A percentile compares a stretch with the other conserved stretches of the same genome.
phyloP scores from a whole-genome alignment of 2,113 vertebrate species.

The Monopterus albus region DNA sequence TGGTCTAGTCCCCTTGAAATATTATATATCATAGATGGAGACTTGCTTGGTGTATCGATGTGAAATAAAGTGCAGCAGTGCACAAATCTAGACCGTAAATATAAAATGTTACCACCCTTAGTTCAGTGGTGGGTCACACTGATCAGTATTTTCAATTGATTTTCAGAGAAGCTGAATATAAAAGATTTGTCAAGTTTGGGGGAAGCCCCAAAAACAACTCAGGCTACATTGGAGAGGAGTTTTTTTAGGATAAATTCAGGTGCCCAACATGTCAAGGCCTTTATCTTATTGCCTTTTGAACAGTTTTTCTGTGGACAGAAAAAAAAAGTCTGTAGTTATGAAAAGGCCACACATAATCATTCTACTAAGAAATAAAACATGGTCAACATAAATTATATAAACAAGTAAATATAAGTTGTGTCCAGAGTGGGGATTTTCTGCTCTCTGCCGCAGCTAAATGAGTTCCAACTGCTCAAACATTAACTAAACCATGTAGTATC shows the following conservation, averaged over 20 bases:
- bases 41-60: background rate
- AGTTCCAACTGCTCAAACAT: conserved; percentile 57
- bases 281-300: too few species aligned
- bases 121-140: too few species aligned
- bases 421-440: conserved; percentile 8
- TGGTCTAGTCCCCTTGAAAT: conserved; percentile 16
- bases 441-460: conserved; percentile 12
- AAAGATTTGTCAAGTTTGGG: too few species aligned
- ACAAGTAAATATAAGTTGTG: conserved; percentile 14
- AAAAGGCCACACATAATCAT: conserved; percentile 10
- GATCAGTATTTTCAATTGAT: too few species aligned
- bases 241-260: too few species aligned
- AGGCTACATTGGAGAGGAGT: too few species aligned
- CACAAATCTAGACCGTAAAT: background rate
- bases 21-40: background rate
- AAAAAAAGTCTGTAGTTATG: conserved; percentile 13
- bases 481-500: conserved; percentile 58
- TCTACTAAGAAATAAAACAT: conserved; percentile 15
- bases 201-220: too few species aligned
- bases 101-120: background rate
- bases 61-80: conserved; percentile 6
- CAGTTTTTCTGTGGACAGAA: background rate
- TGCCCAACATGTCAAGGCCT: too few species aligned
- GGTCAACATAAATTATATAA: conserved; percentile 13
- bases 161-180: too few species aligned